Evolutionary conservation across 2,888 invertebrate genomes (phyloP), one percentile per base, ranked within the genome.

Genomic region (Eristalis intricaria): DNA sequence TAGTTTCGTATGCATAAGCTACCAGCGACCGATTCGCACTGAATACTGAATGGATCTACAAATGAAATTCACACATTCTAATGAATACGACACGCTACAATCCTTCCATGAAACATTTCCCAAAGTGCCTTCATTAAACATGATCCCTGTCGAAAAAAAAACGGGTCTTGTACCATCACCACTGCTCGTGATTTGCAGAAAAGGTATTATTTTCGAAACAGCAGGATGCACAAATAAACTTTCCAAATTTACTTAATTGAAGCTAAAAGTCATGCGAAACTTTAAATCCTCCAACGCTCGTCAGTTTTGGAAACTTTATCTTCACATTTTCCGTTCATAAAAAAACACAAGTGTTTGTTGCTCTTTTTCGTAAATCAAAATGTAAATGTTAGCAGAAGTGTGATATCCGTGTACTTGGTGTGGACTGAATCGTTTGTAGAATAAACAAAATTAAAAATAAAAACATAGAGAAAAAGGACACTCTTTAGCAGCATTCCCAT

Each of bases 391-490:
- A 69, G 61, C 26, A 35, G 23, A 35, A 61, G 56, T 71, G 78
- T 78, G 64, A 70, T 26, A 56, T 43, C 56, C 56, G 78, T 75
- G 58, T 71, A 19, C 10, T 61, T 40, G 38, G 56, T 79, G 65
- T 71, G 64, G 22, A 23, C 58, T 58, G 58, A 71, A 19, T 79
- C 29, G 56, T 70, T 50, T 63, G 35, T 26, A 78, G 38, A 69
- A 61, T n/a, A 74, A 74, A 74, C 63, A 74, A 50, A 50, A 5
- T 11, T 64, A 66, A 70, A 19, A 40, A 50, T 23, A 61, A 50
- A 32, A 26, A 69, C 29, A 56, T 65, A 32, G 40, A 23, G 38
- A 32, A 26, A 29, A 3, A 56, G 15, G 8, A n/a, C n/a, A 56
- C 56, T 56, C 19, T 29, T 29, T 43, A 35, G 38, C 35, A 75